Percentiles rank a stretch among this genome's conserved stretches.
These are phyloP conservation scores for Poliocrania exsul DNA, from an alignment of 2,797 vertebrate species.

Conservation along the genomic window DNA sequence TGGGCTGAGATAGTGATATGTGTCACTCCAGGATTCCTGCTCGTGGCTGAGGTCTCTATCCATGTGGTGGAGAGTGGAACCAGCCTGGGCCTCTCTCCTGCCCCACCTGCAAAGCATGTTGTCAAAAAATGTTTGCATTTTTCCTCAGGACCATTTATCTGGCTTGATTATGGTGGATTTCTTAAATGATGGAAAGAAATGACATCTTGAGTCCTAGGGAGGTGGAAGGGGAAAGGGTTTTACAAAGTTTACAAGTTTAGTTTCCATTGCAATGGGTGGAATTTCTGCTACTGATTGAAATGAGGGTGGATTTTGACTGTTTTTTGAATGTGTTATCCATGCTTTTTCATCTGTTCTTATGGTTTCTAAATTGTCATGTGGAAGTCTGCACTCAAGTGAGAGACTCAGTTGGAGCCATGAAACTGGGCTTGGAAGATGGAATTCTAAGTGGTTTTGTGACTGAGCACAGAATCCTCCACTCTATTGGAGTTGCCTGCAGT, in stretches of 20 bases:
- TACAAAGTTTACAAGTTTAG: neutral
- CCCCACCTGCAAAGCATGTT: neutral
- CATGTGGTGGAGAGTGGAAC: rapidly evolving
- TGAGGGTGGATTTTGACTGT: neutral
- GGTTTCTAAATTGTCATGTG: neutral
- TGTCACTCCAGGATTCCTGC: neutral
- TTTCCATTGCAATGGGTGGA: neutral
- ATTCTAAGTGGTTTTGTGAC: neutral
- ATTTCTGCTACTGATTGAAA: neutral
- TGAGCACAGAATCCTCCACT: neutral
- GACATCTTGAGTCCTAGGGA: neutral
- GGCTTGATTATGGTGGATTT: neutral
- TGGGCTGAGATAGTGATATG: neutral
- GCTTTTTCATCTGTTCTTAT: neutral
- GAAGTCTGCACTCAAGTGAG: neutral
- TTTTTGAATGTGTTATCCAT: neutral
- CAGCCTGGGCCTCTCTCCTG: rapidly evolving
- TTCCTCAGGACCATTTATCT: neutral
- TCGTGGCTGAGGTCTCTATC: neutral
- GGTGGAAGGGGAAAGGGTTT: neutral
- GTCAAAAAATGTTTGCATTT: neutral
- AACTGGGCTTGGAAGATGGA: neutral
- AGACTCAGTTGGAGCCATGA: neutral
- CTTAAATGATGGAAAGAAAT: neutral
- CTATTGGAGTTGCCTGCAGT: neutral